Base-by-base conservation (phyloP, 2,113 vertebrate genomes). In the Tor tambroides region DNA sequence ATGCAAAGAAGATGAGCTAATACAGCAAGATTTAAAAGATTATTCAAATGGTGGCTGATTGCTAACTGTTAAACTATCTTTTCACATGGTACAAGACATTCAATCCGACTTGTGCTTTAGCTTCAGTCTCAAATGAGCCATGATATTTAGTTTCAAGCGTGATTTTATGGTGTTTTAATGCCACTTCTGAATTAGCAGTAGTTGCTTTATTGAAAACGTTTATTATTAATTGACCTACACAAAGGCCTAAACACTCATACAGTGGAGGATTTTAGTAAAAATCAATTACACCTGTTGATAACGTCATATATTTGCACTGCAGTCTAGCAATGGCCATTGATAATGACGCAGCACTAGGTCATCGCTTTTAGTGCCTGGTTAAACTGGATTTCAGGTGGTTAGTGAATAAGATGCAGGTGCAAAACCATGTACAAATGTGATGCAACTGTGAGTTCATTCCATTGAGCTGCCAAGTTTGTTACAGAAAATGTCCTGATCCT, bases 31-130 rank as follows among this genome's bases (percentile, higher is more conserved):
- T 43, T 72, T 43, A 4, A 26, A 75, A 46, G 38, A 15, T 38
- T 46, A 75, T 75, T 75, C 38, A 75, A 75, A 75, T 75, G 2
- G 38, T 75, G 72, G 12, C 38, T 75, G 72, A 75, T 75, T 46
- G 38, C 38, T 74, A 19, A 75, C 9, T 10, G 9, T 10, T 11
- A 43, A 43, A 46, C 38, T n/a, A 75, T 75, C 5, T 43, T 23
- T 43, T 7, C 23, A 71, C 67, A 38, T 3, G 32, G 19, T 23
- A 23, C 32, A 21, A 38, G 19, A 71, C 38, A 75, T 43, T 75
- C 38, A 12, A 3, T 6, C 35, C 10, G 10, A 23, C 19, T 21
- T 71, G 8, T 1, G 5, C 4, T 74, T 72, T 3, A 72, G 5
- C 21, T 14, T n/a, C 10, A 6, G 5, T 69, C 17, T 69, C 6